Conservation (phyloP, 1,140 invertebrate genomes). For the Megalonaias nervosa region DNA sequence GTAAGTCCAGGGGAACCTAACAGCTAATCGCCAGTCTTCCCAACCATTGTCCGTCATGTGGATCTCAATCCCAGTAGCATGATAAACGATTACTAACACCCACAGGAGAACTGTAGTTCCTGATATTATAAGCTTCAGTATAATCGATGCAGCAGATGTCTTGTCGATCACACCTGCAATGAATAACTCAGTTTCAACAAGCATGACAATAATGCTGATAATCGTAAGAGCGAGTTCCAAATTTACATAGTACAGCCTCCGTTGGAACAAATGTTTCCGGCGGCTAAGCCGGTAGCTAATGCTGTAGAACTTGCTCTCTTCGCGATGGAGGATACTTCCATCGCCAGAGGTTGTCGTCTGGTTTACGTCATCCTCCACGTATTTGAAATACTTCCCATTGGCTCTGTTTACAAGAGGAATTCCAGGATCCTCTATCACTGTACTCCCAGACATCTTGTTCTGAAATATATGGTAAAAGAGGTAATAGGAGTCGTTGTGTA, state of each 20-base stretch:
- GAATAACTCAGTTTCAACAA: slow-evolving; percentile 65
- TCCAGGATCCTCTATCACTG: slow-evolving; percentile 50
- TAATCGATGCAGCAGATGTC: slow-evolving; percentile 40
- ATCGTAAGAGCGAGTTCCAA: slow-evolving; percentile 56
- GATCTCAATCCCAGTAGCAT: slow-evolving; percentile 56
- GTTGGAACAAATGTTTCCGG: slow-evolving; percentile 56
- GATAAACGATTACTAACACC: slow-evolving; percentile 55
- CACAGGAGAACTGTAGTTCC: slow-evolving; percentile 60
- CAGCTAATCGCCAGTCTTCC: slow-evolving; percentile 62
- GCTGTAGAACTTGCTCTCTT: slow-evolving; percentile 50
- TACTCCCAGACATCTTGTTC: slow-evolving; percentile 48
- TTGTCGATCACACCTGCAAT: slow-evolving; percentile 48
- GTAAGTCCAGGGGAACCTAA: slow-evolving; percentile 45
- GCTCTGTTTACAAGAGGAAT: slow-evolving; percentile 50
- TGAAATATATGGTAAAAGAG: slow-evolving; percentile 23
- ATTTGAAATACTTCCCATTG: slow-evolving; percentile 48
- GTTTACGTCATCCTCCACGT: slow-evolving; percentile 41
- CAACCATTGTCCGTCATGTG: slow-evolving; percentile 62
- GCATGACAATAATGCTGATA: slow-evolving; percentile 66
- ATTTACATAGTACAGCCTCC: slow-evolving; percentile 55
- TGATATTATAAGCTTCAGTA: slow-evolving; percentile 78
- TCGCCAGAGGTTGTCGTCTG: background rate
- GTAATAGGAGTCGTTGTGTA: too few species aligned
- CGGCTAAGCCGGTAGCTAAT: slow-evolving; percentile 61
- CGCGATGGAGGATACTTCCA: slow-evolving; percentile 8